Conservation (phyloP, 2,888 invertebrate species). For the Bellardia bayeri region DNA sequence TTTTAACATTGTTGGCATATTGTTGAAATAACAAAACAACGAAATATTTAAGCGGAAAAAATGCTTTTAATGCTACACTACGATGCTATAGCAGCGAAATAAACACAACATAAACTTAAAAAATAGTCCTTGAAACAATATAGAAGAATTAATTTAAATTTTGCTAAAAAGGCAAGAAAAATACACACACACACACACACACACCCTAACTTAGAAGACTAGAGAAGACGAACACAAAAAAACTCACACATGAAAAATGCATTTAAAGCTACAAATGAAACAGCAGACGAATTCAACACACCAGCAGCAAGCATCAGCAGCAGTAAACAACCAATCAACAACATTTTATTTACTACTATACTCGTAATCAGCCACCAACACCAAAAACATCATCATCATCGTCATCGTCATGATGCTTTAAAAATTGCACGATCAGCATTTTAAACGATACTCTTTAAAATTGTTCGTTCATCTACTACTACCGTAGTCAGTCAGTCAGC, state of each 20-base stretch:
- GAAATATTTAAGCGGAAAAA: constrained; percentile 65
- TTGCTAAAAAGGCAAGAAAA: constrained; percentile 68
- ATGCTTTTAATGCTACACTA: constrained; percentile 65
- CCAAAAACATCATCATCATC: constrained; percentile 33
- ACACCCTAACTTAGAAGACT: constrained; percentile 58
- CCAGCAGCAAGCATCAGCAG: not conserved
- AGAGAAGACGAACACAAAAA: constrained; percentile 12
- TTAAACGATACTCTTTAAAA: constrained; percentile 74
- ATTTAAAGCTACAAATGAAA: constrained; percentile 33
- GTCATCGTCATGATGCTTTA: constrained; percentile 40
- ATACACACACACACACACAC: constrained; percentile 57
- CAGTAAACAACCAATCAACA: constrained; percentile 52
- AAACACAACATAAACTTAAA: constrained; percentile 6
- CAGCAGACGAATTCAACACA: not conserved
- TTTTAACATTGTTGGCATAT: constrained; percentile 68
- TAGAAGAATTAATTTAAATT: constrained; percentile 69
- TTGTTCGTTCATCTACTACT: constrained; percentile 58
- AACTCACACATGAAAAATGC: constrained; percentile 44
- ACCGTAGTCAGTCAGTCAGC: constrained; percentile 25
- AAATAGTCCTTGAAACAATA: constrained; percentile 71
- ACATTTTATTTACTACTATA: constrained; percentile 45
- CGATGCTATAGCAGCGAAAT: constrained; percentile 2
- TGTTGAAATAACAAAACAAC: constrained; percentile 55
- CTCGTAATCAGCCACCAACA: constrained; percentile 14
- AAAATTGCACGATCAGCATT: constrained; percentile 76